Percentiles rank a stretch among this genome's conserved stretches.
These are phyloP conservation scores for Achatina immaculata DNA, from an alignment of 1,140 invertebrate genomes.

Conservation along the genomic window DNA sequence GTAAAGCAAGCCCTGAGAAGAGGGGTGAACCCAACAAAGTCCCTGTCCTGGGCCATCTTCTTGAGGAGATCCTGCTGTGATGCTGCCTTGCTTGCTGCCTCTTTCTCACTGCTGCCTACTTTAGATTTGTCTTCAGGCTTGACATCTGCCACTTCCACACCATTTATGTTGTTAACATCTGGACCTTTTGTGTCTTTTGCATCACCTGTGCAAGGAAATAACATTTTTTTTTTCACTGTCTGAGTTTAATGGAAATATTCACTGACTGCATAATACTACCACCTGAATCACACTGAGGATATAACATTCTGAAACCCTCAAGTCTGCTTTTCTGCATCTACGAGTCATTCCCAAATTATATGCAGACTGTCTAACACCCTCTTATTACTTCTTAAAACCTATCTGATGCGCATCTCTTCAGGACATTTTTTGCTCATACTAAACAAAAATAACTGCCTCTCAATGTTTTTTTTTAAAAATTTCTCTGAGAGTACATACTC, in stretches of 20 bases:
- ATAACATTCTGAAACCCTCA: no score
- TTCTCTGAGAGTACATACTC: no score
- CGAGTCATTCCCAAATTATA: no score
- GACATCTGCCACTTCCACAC: background rate
- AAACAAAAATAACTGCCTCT: no score
- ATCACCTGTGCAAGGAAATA: background rate
- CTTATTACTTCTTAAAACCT: no score
- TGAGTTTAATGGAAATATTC: background rate
- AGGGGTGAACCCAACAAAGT: slow-evolving; percentile 68
- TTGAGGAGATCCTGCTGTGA: slow-evolving; percentile 47
- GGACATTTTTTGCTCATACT: no score
- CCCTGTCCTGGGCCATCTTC: slow-evolving; percentile 65
- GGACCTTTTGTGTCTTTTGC: background rate
- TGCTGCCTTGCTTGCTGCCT: slow-evolving; percentile 1
- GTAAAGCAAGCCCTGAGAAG: slow-evolving; percentile 63
- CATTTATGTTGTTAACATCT: slow-evolving; percentile 25
- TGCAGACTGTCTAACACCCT: no score
- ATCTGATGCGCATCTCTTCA: no score
- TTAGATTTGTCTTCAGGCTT: slow-evolving; percentile 2
- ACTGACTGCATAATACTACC: background rate
- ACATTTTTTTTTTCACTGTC: no score
- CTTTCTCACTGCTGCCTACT: slow-evolving; percentile 12
- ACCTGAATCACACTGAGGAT: background rate
- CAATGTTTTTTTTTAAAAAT: no score
- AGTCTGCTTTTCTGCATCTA: no score